Base-by-base conservation (phyloP, 2,888 invertebrate species). In the Trichopria drosophilae region DNA sequence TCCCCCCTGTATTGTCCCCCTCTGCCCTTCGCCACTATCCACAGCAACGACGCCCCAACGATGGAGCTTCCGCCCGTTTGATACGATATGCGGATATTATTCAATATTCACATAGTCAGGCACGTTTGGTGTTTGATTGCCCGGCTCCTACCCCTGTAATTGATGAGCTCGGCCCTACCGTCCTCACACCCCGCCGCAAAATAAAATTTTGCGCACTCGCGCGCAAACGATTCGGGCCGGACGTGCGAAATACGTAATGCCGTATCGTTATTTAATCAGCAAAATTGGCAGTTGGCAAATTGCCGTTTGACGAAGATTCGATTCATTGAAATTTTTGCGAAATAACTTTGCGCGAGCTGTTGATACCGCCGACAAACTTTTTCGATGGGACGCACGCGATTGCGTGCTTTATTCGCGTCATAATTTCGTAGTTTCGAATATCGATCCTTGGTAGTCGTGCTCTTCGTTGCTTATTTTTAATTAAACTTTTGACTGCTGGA, bases 51-150 rank as follows among this genome's bases (percentile, higher is more conserved):
- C 24, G 28, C n/a, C 15, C 32, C 54, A 46, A 50, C 41, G 57
- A 59, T 58, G 54, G 42, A 44, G 22, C 16, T 23, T 24, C 34
- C 46, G 51, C 32, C 1, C 58, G 62, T 62, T 62, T 58, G 61
- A 62, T 66, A 59, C 56, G 60, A 62, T 63, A 62, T 45, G 47
- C 60, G 64, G 65, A 65, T 66, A 66, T 66, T 65, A 66, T 68
- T 68, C 62, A 65, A 65, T 63, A 63, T 60, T 10, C 29, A 59
- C 65, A 63, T 61, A 55, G 61, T 51, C 57, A 55, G 52, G 50
- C 51, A 58, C 59, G 58, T 64, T 62, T 61, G 64, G 61, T 59
- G 47, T 46, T 43, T 55, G 58, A 62, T 63, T 61, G 61, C 41
- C 39, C 60, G n/a, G n/a, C n/a, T n/a, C n/a, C n/a, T n/a, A n/a